Evolutionary conservation across 2,888 invertebrate species (phyloP).

Genomic region (Nipponacmea schrenckii): DNA sequence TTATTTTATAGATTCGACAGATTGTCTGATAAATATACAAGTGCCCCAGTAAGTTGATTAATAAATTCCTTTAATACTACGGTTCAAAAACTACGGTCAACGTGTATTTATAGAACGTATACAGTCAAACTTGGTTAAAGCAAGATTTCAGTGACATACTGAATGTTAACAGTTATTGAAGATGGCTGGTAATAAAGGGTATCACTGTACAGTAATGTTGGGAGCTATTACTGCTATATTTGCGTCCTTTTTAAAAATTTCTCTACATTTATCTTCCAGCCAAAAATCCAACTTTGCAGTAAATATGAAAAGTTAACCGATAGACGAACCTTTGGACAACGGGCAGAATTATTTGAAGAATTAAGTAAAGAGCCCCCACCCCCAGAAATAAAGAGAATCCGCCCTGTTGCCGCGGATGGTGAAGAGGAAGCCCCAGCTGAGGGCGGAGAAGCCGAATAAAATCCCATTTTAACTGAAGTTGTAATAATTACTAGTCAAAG

Average conservation of each 20-base stretch:
- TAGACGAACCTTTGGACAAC: slow-evolving; percentile 60
- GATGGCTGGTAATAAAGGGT: too few species aligned
- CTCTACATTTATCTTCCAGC: slow-evolving; percentile 40
- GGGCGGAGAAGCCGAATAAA: slow-evolving; percentile 10
- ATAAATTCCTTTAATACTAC: too few species aligned
- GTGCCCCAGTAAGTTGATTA: slow-evolving; percentile 62
- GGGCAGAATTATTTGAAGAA: slow-evolving; percentile 58
- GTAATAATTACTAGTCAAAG: background rate
- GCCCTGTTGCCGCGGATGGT: background rate
- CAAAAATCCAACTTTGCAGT: slow-evolving; percentile 67
- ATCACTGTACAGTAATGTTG: too few species aligned
- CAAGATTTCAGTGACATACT: too few species aligned
- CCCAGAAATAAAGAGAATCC: slow-evolving; percentile 32
- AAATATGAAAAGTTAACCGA: slow-evolving; percentile 68
- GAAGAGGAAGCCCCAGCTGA: background rate
- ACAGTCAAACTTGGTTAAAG: too few species aligned
- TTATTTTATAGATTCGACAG: slow-evolving; percentile 58
- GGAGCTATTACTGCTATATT: too few species aligned
- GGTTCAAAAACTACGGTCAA: too few species aligned
- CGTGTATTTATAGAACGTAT: too few species aligned
- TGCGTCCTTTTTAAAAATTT: too few species aligned
- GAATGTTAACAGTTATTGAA: too few species aligned
- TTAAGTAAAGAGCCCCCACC: slow-evolving; percentile 39
- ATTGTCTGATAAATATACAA: slow-evolving; percentile 62
- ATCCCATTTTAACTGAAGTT: background rate